Evolutionary conservation across 2,797 vertebrate species (phyloP).

Genomic region (Thaleichthys pacificus): DNA sequence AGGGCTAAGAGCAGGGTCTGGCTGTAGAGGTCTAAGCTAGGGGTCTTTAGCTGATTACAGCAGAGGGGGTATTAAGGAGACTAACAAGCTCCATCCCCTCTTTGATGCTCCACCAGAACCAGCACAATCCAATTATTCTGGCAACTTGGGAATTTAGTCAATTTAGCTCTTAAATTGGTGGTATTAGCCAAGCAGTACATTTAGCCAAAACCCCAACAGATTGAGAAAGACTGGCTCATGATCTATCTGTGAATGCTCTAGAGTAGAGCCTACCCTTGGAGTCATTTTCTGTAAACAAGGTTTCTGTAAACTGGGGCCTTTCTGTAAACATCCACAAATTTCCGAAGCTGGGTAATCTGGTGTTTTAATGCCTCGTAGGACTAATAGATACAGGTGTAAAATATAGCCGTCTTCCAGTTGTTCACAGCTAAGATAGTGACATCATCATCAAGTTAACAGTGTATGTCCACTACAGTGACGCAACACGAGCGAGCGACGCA

Average conservation of each 20-base stretch:
- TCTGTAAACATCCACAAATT: constrained; percentile 23
- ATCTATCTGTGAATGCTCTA: neutral
- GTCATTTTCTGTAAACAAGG: neutral
- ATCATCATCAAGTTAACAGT: too few species aligned
- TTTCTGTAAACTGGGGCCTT: neutral
- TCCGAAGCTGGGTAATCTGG: constrained; percentile 4
- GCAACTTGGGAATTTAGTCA: neutral
- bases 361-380: constrained; percentile 9
- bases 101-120: neutral
- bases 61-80: constrained; percentile 40
- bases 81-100: constrained; percentile 22
- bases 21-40: constrained; percentile 57
- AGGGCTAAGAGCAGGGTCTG: constrained; percentile 43
- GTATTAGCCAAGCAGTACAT: neutral
- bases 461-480: too few species aligned
- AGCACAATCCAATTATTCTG: constrained; percentile 1
- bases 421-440: too few species aligned
- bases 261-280: neutral
- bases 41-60: constrained; percentile 44
- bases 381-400: constrained; percentile 3
- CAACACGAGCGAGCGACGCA: too few species aligned
- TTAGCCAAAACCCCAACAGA: neutral
- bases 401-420: neutral
- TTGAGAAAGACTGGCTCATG: neutral
- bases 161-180: neutral